Percentiles rank a stretch among this genome's conserved stretches.
Conservation (phyloP, 2,797 vertebrate genomes). For the Sebastes steindachneri region DNA sequence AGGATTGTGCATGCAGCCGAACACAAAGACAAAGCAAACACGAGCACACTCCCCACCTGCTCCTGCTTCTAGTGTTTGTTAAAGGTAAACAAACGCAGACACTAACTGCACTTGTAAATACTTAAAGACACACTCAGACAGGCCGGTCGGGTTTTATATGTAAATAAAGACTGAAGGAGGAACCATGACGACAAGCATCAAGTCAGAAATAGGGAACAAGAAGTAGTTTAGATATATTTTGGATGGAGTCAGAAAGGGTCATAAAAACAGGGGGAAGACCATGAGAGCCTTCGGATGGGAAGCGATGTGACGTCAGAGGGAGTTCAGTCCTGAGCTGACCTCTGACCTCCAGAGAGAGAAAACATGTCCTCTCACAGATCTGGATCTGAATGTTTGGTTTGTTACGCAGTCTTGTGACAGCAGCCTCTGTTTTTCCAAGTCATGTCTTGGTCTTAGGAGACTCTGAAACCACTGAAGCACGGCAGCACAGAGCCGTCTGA, state of each 20-base stretch:
- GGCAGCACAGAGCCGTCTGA: no score
- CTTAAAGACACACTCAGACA: conserved; percentile 32
- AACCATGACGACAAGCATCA: background rate
- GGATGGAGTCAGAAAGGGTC: background rate
- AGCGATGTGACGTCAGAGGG: conserved; percentile 39
- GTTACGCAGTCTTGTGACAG: conserved; percentile 77
- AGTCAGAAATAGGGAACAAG: background rate
- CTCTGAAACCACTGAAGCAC: no score
- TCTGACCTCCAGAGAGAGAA: conserved; percentile 40
- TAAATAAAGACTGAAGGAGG: background rate
- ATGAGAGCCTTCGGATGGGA: conserved; percentile 32
- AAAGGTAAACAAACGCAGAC: conserved; percentile 56
- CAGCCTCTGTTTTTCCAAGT: conserved; percentile 59
- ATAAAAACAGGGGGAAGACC: conserved; percentile 10
- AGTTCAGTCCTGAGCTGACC: conserved; percentile 47
- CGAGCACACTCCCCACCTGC: conserved; percentile 35
- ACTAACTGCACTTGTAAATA: conserved; percentile 36
- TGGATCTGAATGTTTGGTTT: conserved; percentile 69
- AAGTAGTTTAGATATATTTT: background rate
- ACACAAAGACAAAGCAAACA: conserved; percentile 59
- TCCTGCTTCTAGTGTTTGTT: conserved; percentile 56
- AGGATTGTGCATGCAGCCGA: background rate
- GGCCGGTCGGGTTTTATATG: background rate
- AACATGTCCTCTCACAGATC: conserved; percentile 52
- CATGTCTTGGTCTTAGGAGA: conserved; percentile 56